These are phyloP conservation scores for Myotis daubentonii DNA, from an alignment of 2,797 vertebrate genomes.

Conservation along the genomic window DNA sequence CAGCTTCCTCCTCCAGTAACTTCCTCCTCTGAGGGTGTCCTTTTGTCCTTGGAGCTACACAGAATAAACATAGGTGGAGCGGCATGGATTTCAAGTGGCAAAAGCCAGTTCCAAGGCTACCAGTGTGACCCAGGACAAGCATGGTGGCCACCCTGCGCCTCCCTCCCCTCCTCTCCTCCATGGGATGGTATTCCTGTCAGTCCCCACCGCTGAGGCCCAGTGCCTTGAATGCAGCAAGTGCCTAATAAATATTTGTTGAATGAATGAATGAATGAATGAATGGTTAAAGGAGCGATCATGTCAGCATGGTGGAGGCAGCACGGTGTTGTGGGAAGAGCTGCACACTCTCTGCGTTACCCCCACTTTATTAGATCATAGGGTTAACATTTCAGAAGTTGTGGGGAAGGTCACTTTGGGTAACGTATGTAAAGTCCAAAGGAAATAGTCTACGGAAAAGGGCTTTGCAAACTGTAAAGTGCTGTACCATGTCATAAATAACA, in stretches of 20 bases:
- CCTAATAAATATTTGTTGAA: neutral
- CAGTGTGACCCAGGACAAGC: neutral
- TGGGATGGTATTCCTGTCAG: neutral
- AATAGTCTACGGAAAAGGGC: neutral
- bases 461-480: neutral
- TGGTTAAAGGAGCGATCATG: neutral
- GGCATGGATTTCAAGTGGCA: neutral
- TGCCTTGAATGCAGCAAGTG: neutral
- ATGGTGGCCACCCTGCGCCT: neutral
- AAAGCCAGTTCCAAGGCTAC: neutral
- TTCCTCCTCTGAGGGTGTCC: neutral
- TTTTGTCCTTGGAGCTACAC: neutral
- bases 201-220: neutral
- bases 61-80: neutral
- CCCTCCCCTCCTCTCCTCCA: neutral
- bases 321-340: neutral
- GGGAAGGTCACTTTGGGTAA: neutral
- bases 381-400: neutral
- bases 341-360: neutral
- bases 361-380: neutral
- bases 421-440: neutral
- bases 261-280: neutral
- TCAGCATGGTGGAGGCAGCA: neutral
- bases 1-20: neutral
- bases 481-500: fast-evolving